Conservation (phyloP, 2,888 invertebrate species). For the Notocelia uddmanniana region DNA sequence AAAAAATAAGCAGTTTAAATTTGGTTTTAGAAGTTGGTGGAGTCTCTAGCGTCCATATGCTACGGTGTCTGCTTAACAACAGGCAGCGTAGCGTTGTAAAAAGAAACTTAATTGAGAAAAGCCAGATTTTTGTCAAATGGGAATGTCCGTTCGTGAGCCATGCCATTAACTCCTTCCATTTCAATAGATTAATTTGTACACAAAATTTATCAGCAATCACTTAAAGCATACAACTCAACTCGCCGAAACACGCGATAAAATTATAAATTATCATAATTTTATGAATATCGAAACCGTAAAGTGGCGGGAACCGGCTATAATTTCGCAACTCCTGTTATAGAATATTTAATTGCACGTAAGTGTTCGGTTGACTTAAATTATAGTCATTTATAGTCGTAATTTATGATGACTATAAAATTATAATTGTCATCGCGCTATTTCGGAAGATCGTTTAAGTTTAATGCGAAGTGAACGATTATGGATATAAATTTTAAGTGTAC, state of each 20-base stretch:
- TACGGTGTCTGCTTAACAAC: no score
- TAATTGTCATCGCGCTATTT: constrained; percentile 55
- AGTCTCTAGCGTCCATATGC: no score
- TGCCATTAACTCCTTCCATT: neutral
- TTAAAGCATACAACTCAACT: constrained; percentile 18
- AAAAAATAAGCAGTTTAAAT: no score
- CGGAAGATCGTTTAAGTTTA: constrained; percentile 49
- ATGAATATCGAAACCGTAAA: constrained; percentile 36
- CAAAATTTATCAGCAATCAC: constrained; percentile 10
- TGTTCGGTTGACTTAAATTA: constrained; percentile 41
- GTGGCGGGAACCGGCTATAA: constrained; percentile 38
- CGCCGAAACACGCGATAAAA: constrained; percentile 35
- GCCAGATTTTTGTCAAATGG: neutral
- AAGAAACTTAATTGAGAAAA: neutral
- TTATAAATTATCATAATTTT: constrained; percentile 38
- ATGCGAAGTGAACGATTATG: constrained; percentile 43
- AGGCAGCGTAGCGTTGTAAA: neutral
- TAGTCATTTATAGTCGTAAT: constrained; percentile 49
- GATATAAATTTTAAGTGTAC: constrained; percentile 33
- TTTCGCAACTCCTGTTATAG: constrained; percentile 45
- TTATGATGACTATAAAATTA: constrained; percentile 54
- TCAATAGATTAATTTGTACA: neutral
- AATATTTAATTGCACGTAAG: constrained; percentile 44
- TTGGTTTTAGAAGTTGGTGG: no score
- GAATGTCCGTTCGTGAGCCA: neutral